These are phyloP conservation scores for Hirudinaria manillensis DNA, from an alignment of 2,888 invertebrate genomes.

Conservation along the genomic window DNA sequence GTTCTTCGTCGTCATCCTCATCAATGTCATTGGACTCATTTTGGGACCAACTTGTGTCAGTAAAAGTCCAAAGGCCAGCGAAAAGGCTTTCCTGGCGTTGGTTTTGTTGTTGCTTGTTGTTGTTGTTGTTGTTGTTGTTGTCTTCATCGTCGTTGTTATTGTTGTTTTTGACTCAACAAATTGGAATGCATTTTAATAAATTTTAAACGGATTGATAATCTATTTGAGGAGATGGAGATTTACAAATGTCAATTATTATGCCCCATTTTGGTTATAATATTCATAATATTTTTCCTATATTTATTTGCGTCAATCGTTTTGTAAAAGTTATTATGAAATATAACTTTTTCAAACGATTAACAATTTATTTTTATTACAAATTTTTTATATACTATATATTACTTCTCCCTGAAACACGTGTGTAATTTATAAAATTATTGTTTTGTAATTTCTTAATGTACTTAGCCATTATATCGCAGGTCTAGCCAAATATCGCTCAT, in stretches of 20 bases:
- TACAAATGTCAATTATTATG: not conserved
- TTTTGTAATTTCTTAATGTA: not conserved
- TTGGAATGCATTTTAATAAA: not conserved
- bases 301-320: too few relatives aligned
- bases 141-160: not conserved
- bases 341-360: too few relatives aligned
- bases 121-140: not conserved
- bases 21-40: not conserved
- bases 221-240: not conserved
- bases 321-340: too few relatives aligned
- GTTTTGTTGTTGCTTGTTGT: not conserved
- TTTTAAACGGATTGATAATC: not conserved
- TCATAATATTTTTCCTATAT: too few relatives aligned
- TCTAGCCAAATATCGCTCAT: constrained; percentile 3
- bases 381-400: too few relatives aligned
- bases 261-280: too few relatives aligned
- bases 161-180: not conserved
- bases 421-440: not conserved
- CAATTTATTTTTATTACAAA: not conserved
- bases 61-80: not conserved
- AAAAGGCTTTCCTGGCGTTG: not conserved
- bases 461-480: not conserved
- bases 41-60: not conserved
- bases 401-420: too few relatives aligned
- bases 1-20: not conserved